These are phyloP conservation scores for Coptodon rendalli DNA, from an alignment of 2,113 vertebrate species.

Conservation along the genomic window DNA sequence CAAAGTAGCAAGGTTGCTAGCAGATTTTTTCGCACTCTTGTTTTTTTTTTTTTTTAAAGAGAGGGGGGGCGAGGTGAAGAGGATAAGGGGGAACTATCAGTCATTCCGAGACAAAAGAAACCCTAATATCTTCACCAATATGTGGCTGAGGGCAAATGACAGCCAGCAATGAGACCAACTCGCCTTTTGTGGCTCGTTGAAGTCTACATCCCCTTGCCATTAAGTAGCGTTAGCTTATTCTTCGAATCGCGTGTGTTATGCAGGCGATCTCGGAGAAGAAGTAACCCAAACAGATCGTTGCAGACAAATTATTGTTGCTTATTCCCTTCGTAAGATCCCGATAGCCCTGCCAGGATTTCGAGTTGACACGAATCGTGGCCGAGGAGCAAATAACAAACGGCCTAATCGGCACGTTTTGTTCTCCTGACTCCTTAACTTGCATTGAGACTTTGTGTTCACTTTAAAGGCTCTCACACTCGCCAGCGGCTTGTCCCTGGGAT, in stretches of 20 bases:
- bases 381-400: neutral
- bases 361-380: neutral
- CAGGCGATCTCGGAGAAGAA: neutral
- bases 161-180: neutral
- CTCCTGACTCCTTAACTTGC: conserved; percentile 11
- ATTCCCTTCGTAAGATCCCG: conserved; percentile 12
- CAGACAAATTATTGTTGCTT: conserved; percentile 21
- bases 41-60: neutral
- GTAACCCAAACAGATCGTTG: conserved; percentile 23
- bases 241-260: neutral
- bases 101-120: conserved; percentile 50
- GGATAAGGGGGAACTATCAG: neutral
- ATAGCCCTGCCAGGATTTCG: neutral
- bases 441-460: conserved; percentile 5
- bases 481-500: neutral
- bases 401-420: conserved; percentile 27
- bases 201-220: conserved; percentile 3
- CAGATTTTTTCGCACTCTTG: conserved; percentile 39
- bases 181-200: conserved; percentile 10
- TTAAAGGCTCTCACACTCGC: neutral
- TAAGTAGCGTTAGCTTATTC: conserved; percentile 51
- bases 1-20: conserved; percentile 73
- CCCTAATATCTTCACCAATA: neutral
- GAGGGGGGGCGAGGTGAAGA: neutral
- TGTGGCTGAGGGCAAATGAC: neutral